Base-by-base conservation (phyloP, 2,888 invertebrate species). In the Pollenia amentaria region DNA sequence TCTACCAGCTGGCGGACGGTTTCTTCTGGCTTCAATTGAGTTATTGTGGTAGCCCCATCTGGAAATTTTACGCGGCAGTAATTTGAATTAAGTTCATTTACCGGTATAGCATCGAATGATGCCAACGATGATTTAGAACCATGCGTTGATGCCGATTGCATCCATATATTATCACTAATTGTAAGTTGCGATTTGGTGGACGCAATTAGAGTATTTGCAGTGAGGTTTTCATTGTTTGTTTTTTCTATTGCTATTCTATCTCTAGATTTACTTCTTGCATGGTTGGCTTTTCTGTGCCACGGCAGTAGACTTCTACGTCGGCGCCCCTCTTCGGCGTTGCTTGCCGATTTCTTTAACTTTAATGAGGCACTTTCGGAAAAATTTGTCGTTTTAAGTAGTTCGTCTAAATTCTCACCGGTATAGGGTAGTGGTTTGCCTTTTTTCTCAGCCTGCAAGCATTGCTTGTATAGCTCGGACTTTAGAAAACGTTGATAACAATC, bases 401-500 rank as follows among this genome's bases (percentile, higher is more conserved):
- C 93, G 87, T 93, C 93, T 40, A 93, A 89, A 86, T 93, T 91
- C 75, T 93, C 93, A 0, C 93, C 94, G 12, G 94, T 93, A 91
- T 94, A 95, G 0, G 95, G 95, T 83, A 95, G 92, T 16, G 95
- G 94, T 89, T 94, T 94, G 0, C 95, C 94, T 81, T 95, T 94
- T 82, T 95, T 94, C 88, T 95, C 96, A 0, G 95, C 96, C 92
- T 95, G 95, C 84, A 96, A 94, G 92, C 97, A 97, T 90, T 96
- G 96, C 90, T 97, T 97, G 94, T 98, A 99, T 85, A 98, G 94
- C 85, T 96, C 96, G 0, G 98, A 98, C 91, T 97, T 95, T 91
- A 96, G 94, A 93, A 97, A 97, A 78, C 99, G 95, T 76, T 98
- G 97, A 94, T 99, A 99, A 94, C 98, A 98, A 94, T 99, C 99